These are phyloP conservation scores for Gallinago stenura DNA, from an alignment of 2,797 vertebrate genomes.

Conservation along the genomic window DNA sequence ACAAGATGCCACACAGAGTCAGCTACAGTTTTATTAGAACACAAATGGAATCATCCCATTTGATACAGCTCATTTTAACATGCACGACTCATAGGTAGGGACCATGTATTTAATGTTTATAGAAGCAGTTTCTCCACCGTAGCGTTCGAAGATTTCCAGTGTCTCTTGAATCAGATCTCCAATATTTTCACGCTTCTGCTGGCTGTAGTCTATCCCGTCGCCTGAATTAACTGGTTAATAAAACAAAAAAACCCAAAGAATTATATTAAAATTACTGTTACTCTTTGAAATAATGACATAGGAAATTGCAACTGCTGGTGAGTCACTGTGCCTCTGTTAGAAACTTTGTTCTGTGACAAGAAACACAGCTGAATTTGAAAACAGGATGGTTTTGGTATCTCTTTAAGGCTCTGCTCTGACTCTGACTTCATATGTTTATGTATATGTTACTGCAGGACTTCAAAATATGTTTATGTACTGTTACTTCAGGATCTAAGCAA, in stretches of 20 bases:
- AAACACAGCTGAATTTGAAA: background rate
- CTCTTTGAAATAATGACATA: background rate
- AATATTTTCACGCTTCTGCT: conserved; percentile 90
- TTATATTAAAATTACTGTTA: background rate
- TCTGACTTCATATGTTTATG: background rate
- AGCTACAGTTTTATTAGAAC: conserved; percentile 17
- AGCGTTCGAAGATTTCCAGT: conserved; percentile 87
- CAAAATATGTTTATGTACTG: background rate
- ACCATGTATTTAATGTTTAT: conserved; percentile 87
- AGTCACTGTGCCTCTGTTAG: background rate
- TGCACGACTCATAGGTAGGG: conserved; percentile 82
- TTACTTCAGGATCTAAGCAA: background rate
- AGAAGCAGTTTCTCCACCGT: conserved; percentile 85
- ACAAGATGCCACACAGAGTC: conserved; percentile 59
- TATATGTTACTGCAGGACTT: background rate
- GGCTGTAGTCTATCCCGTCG: conserved; percentile 90
- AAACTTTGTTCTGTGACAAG: background rate
- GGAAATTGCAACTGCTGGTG: background rate
- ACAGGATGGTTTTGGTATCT: background rate
- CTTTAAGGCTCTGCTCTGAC: background rate
- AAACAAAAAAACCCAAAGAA: conserved; percentile 18
- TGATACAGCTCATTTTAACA: conserved; percentile 73
- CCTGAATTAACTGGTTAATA: conserved; percentile 86
- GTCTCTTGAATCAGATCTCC: conserved; percentile 93
- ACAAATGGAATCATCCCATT: conserved; percentile 30